Evolutionary conservation across 2,888 invertebrate genomes (phyloP).

Genomic region (Philonicus albiceps): DNA sequence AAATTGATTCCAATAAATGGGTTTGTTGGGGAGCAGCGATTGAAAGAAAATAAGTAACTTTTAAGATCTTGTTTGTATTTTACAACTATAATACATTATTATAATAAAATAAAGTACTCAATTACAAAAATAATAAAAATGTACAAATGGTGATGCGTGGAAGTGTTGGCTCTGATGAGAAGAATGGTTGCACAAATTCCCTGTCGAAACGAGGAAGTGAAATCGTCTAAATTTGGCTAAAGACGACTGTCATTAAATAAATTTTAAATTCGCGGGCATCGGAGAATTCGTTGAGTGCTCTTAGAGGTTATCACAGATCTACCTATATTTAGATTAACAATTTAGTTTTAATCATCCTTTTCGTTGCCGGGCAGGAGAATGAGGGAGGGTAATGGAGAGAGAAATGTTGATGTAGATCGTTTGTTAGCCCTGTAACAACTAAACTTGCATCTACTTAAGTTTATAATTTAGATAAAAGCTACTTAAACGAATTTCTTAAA

Average conservation of each 20-base stretch:
- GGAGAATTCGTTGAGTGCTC: constrained; percentile 19
- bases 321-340: constrained; percentile 33
- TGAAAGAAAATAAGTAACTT: background rate
- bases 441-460: constrained; percentile 30
- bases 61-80: constrained; percentile 14
- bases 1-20: background rate
- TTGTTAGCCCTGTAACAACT: constrained; percentile 36
- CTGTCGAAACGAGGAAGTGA: background rate
- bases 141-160: constrained; percentile 27
- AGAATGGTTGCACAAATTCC: background rate
- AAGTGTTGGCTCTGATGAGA: background rate
- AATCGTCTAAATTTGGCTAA: background rate
- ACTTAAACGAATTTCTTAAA: constrained; percentile 33
- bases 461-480: constrained; percentile 43
- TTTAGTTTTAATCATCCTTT: background rate
- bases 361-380: background rate
- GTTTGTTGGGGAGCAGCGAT: background rate
- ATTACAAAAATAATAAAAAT: constrained; percentile 28
- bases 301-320: constrained; percentile 39
- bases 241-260: background rate
- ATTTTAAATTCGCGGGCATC: background rate
- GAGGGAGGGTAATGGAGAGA: background rate
- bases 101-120: constrained; percentile 33
- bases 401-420: constrained; percentile 16
- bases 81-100: constrained; percentile 40